Evolutionary conservation across 2,888 invertebrate species (phyloP).

Genomic region (Julus scandinavius): DNA sequence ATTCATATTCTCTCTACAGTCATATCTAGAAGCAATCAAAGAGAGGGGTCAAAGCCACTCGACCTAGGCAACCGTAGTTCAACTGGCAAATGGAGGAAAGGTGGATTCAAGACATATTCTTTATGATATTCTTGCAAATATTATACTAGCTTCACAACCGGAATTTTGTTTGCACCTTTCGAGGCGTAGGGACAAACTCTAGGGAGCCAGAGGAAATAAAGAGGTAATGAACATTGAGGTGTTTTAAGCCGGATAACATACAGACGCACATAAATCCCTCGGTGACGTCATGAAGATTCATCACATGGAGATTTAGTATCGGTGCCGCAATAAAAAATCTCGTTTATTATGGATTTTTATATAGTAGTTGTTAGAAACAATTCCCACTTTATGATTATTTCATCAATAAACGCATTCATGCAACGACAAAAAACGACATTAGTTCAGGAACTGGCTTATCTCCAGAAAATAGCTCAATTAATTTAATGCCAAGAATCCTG

Average conservation of each 20-base stretch:
- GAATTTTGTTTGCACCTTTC: background rate
- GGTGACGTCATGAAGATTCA: background rate
- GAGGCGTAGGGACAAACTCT: background rate
- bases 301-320: background rate
- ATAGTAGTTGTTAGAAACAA: background rate
- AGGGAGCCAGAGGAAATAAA: background rate
- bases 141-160: slow-evolving; percentile 9
- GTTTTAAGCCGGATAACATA: background rate
- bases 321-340: background rate
- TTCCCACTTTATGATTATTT: background rate
- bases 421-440: background rate
- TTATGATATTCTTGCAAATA: background rate
- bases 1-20: slow-evolving; percentile 28
- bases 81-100: slow-evolving; percentile 14
- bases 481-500: slow-evolving; percentile 13
- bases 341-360: background rate
- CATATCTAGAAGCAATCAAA: background rate
- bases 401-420: background rate
- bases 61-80: background rate
- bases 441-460: background rate
- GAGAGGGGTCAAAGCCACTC: slow-evolving; percentile 13
- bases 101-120: background rate
- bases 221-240: background rate
- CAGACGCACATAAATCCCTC: background rate
- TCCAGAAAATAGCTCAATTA: background rate